Evolutionary conservation across 2,113 vertebrate genomes (phyloP).

Genomic region (Suricata suricatta): DNA sequence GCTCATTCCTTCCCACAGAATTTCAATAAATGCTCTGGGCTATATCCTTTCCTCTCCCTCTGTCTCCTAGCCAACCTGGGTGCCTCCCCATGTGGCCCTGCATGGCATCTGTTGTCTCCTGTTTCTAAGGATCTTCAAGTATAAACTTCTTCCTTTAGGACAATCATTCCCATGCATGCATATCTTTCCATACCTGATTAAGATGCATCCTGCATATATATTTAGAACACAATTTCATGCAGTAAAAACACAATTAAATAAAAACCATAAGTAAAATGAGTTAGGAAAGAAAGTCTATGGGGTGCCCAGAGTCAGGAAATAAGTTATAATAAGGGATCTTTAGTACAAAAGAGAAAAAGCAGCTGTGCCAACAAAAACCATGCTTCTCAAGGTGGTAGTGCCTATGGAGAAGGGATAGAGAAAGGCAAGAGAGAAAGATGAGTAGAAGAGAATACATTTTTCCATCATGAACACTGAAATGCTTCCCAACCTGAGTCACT

Average conservation of each 20-base stretch:
- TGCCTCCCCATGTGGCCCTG: background rate
- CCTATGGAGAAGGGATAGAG: background rate
- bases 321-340: background rate
- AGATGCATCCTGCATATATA: background rate
- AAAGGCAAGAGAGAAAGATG: background rate
- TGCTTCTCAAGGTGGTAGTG: background rate
- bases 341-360: background rate
- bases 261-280: background rate
- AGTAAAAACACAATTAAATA: background rate
- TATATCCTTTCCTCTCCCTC: too few species aligned
- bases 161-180: background rate
- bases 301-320: background rate
- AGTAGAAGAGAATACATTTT: background rate
- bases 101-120: rapidly evolving
- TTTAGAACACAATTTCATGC: background rate
- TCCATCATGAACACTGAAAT: background rate
- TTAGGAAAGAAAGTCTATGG: background rate
- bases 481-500: background rate
- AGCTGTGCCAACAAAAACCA: background rate
- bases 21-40: background rate
- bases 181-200: background rate
- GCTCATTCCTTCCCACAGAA: background rate
- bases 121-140: background rate
- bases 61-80: background rate
- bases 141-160: background rate